These are phyloP conservation scores for Dermochelys coriacea DNA, from an alignment of 2,797 vertebrate genomes.

Conservation along the genomic window DNA sequence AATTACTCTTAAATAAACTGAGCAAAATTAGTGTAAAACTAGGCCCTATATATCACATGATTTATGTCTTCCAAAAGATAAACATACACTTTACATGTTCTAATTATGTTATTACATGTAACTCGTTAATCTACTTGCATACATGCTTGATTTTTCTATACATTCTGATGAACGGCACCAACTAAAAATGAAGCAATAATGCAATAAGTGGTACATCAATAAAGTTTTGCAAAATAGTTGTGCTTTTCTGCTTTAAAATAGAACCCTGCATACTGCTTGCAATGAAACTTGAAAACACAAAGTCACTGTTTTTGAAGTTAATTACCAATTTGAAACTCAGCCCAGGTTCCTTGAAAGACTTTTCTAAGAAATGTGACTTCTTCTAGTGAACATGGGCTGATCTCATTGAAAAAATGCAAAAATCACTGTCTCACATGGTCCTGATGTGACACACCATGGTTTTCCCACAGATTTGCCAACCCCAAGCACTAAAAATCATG, in stretches of 20 bases:
- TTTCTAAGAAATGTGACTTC: slow-evolving; percentile 34
- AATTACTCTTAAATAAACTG: too few relatives aligned
- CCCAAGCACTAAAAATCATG: not conserved
- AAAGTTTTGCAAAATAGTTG: not conserved
- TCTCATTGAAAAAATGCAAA: not conserved
- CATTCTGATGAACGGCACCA: not conserved
- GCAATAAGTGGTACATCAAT: not conserved
- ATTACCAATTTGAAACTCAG: slow-evolving; percentile 15
- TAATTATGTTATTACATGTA: rapidly evolving
- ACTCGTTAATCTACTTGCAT: not conserved
- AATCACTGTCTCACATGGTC: not conserved
- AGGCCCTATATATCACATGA: not conserved
- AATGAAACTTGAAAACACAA: slow-evolving; percentile 20
- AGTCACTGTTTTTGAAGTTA: slow-evolving; percentile 17
- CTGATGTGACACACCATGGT: not conserved
- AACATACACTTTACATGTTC: not conserved
- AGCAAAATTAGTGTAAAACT: too few relatives aligned
- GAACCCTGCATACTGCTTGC: not conserved
- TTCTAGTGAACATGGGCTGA: slow-evolving; percentile 17
- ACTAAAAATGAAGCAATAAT: slow-evolving; percentile 1
- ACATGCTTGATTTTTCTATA: not conserved
- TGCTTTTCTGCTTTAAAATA: slow-evolving; percentile 24
- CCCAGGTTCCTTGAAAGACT: not conserved
- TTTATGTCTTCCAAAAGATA: not conserved
- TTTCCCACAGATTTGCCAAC: not conserved